Percentiles rank a stretch among this genome's conserved stretches.
These are phyloP conservation scores for Homarus gammarus DNA, from an alignment of 2,888 invertebrate species.

Conservation along the genomic window DNA sequence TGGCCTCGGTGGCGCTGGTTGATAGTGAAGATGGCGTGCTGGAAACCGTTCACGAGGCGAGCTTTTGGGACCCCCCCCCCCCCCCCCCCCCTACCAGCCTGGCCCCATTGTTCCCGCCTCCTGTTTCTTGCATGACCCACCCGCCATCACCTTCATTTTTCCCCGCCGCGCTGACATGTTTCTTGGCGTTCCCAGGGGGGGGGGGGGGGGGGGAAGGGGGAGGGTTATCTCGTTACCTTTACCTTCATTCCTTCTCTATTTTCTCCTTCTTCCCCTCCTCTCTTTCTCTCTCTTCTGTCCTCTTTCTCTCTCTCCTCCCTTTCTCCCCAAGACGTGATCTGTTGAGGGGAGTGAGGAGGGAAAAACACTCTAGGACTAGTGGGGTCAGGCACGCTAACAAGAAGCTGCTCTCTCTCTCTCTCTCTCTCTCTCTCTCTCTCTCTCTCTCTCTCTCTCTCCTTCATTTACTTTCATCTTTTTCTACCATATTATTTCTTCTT, in stretches of 20 bases:
- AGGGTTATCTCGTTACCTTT: not conserved
- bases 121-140: not conserved
- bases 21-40: not conserved
- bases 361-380: too few relatives aligned
- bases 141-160: not conserved
- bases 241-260: not conserved
- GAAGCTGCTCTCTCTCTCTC: too few relatives aligned
- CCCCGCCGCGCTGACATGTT: not conserved
- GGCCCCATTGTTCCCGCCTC: too few relatives aligned
- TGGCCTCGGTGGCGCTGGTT: not conserved
- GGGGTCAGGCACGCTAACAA: too few relatives aligned
- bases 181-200: not conserved
- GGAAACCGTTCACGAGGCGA: not conserved
- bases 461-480: too few relatives aligned
- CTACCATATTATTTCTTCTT: too few relatives aligned
- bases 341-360: not conserved
- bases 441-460: too few relatives aligned
- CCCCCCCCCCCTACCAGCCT: not conserved
- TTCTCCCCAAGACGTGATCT: not conserved
- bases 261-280: not conserved
- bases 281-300: not conserved
- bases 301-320: not conserved
- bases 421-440: too few relatives aligned
- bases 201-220: not conserved
- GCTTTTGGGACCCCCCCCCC: not conserved